These are phyloP conservation scores for Mastomys coucha DNA, from an alignment of 2,113 vertebrate species.

Conservation along the genomic window DNA sequence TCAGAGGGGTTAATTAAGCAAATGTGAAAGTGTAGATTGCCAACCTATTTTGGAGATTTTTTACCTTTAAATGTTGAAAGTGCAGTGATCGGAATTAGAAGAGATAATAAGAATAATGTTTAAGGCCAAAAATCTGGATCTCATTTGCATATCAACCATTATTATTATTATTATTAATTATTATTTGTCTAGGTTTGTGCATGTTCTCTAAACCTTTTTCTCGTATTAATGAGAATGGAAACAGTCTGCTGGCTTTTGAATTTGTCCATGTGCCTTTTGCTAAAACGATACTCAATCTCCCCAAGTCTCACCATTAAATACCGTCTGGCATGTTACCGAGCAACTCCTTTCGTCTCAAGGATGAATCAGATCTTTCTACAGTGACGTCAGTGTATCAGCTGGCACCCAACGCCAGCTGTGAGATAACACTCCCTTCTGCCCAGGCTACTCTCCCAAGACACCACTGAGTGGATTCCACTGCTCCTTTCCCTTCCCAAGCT, in stretches of 20 bases:
- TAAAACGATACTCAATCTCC: neutral
- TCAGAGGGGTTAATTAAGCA: conserved; percentile 44
- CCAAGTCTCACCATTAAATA: neutral
- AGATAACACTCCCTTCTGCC: neutral
- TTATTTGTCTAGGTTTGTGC: neutral
- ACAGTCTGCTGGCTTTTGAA: neutral
- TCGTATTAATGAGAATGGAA: conserved; percentile 3
- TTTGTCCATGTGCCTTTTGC: neutral
- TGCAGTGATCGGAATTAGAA: neutral
- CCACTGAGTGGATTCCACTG: no score
- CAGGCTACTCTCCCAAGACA: neutral
- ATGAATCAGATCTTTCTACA: neutral
- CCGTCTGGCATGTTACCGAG: neutral
- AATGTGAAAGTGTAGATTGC: neutral
- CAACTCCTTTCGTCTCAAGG: neutral
- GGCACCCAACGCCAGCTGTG: neutral
- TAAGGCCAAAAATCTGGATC: neutral
- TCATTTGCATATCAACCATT: neutral
- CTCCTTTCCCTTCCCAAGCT: neutral
- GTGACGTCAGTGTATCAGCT: neutral
- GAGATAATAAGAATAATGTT: neutral
- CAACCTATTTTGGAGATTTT: neutral
- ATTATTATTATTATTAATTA: neutral
- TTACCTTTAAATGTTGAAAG: conserved; percentile 23
- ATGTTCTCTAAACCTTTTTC: neutral